Conservation (phyloP, 2,888 invertebrate genomes). For the Beris morrisii region DNA sequence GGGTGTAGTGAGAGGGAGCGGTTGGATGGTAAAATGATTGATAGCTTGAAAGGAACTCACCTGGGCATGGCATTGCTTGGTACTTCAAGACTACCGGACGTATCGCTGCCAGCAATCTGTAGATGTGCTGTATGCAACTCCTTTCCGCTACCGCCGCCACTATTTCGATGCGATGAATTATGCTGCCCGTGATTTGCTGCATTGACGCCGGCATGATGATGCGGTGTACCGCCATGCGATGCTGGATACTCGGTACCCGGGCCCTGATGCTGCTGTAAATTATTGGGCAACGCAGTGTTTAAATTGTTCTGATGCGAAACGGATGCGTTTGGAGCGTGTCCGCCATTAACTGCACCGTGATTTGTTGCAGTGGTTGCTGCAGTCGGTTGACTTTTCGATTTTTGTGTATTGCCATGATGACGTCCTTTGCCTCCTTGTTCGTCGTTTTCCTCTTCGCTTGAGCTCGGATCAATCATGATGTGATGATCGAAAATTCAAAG, state of each 20-base stretch:
- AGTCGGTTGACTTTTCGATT: conserved; percentile 14
- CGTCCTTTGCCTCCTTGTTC: conserved; percentile 66
- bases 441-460: conserved; percentile 94
- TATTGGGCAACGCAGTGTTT: conserved; percentile 25
- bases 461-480: conserved; percentile 91
- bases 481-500: not conserved
- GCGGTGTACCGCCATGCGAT: conserved; percentile 47
- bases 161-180: conserved; percentile 39
- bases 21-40: no score
- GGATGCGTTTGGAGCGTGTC: conserved; percentile 40
- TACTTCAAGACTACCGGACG: conserved; percentile 50
- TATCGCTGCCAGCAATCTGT: conserved; percentile 43
- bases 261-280: conserved; percentile 8
- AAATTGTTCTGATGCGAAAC: conserved; percentile 33
- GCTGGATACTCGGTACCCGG: conserved; percentile 39
- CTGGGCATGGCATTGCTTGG: conserved; percentile 51
- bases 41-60: conserved; percentile 40
- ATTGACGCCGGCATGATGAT: conserved; percentile 49
- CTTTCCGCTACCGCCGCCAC: conserved; percentile 34
- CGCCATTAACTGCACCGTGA: conserved; percentile 21
- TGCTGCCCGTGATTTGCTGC: conserved; percentile 41
- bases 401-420: no score
- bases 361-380: conserved; percentile 29
- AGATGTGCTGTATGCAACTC: conserved; percentile 41
- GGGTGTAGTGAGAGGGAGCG: no score